Conservation (phyloP, 2,797 vertebrate species). For the Spinibarbus caldwelli region DNA sequence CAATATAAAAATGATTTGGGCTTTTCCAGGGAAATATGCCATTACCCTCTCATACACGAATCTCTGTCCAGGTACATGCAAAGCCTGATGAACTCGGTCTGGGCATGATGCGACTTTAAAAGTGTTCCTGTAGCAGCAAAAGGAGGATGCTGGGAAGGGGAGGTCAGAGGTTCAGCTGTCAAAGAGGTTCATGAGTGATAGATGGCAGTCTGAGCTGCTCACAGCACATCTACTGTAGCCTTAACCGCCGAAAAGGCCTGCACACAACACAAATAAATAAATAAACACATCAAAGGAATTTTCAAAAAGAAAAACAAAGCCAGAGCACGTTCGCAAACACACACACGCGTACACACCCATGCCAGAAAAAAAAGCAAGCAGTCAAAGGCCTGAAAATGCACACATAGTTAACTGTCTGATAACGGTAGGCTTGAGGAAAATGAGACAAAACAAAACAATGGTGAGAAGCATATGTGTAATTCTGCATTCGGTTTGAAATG, state of each 20-base stretch:
- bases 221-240: conserved; percentile 75
- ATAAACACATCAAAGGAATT: conserved; percentile 82
- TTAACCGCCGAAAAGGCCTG: conserved; percentile 78
- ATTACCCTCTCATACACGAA: too few relatives aligned
- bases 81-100: conserved; percentile 62
- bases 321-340: conserved; percentile 72
- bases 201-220: conserved; percentile 77
- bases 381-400: conserved; percentile 69
- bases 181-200: conserved; percentile 77
- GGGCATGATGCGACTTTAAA: conserved; percentile 68
- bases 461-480: conserved; percentile 67
- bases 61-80: too few relatives aligned
- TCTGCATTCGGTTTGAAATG: conserved; percentile 68
- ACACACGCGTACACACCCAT: conserved; percentile 23
- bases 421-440: conserved; percentile 76
- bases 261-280: conserved; percentile 82
- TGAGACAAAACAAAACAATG: conserved; percentile 77
- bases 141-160: conserved; percentile 69
- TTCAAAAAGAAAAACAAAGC: conserved; percentile 85
- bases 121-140: conserved; percentile 61
- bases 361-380: conserved; percentile 43
- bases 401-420: conserved; percentile 79
- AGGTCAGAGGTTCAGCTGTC: conserved; percentile 77
- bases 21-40: neutral
- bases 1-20: neutral